Base-by-base conservation (phyloP, 2,888 invertebrate species). In the Metellina segmentata region DNA sequence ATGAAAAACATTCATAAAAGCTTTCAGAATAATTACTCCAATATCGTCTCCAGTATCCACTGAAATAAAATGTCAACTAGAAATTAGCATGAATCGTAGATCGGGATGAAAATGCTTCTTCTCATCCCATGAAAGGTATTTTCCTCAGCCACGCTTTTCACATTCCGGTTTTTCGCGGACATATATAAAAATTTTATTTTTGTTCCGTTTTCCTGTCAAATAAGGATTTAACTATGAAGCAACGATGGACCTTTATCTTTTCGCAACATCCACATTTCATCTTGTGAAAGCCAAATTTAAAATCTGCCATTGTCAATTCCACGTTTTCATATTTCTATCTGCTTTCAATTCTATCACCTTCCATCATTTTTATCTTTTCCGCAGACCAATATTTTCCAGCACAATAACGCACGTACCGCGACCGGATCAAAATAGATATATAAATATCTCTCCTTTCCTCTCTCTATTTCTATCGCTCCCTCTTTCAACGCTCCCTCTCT, bases 221-320 rank as follows among this genome's bases (percentile, higher is more conserved):
- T 82, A 85, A 85, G 75, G 74, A 85, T 75, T 85, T 85, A 85
- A 85, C 85, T 85, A 85, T 72, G 75, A 52, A 75, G 61, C 85
- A 53, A 20, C 83, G 71, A 71, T 52, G 85, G 74, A 85, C 79
- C 20, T 85, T 75, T 53, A 16, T 83, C 83, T 72, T 83, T 20
- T 53, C 83, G 19, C 85, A 52, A 52, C 61, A 78, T 70, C 51
- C 85, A 48, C 48, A 49, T 86, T 86, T 86, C 78, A 78, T 70
- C 85, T 78, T 49, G 20, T 69, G 51, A 51, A 86, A 77, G 85
- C 69, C 78, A 78, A 86, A 86, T 86, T 86, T 86, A 78, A 86
- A 86, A 86, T 78, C 77, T 86, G 78, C 85, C 85, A 86, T 86
- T 86, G 85, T 86, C 85, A 86, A 86, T 86, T 77, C 85, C 85